Percentiles rank a stretch among this genome's conserved stretches.
phyloP scores from a whole-genome alignment of 1,140 invertebrate genomes.

The Sinella curviseta region DNA sequence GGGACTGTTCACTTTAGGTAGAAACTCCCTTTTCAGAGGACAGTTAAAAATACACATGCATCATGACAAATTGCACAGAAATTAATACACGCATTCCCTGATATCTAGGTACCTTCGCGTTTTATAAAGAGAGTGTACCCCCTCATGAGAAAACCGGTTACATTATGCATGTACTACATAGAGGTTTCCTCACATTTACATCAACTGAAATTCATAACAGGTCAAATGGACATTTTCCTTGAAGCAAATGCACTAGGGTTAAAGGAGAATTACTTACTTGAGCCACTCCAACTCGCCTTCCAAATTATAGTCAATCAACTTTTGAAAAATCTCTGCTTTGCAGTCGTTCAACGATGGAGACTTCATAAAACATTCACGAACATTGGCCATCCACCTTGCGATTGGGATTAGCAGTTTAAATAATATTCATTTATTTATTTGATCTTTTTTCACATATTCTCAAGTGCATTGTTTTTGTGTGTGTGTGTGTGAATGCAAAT shows the following conservation, averaged over 20 bases:
- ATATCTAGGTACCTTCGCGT: background rate
- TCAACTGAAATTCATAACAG: slow-evolving; percentile 38
- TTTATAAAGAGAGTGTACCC: background rate
- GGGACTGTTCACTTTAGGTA: slow-evolving; percentile 64
- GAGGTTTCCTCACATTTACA: slow-evolving; percentile 19
- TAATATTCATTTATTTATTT: no score
- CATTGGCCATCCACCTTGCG: slow-evolving; percentile 56
- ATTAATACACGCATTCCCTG: background rate
- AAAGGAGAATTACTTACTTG: slow-evolving; percentile 56
- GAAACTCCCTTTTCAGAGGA: slow-evolving; percentile 51
- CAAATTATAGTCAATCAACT: slow-evolving; percentile 58
- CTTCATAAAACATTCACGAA: slow-evolving; percentile 52
- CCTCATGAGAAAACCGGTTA: slow-evolving; percentile 2
- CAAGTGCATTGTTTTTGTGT: no score
- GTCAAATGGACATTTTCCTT: background rate
- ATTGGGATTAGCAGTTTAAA: no score
- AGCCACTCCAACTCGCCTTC: slow-evolving; percentile 67
- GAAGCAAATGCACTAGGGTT: background rate
- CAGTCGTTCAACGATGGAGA: slow-evolving; percentile 44
- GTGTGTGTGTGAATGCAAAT: slow-evolving; percentile 45
- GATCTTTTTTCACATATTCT: no score
- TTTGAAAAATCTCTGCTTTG: slow-evolving; percentile 44
- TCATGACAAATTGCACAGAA: background rate
- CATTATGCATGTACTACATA: slow-evolving; percentile 12
- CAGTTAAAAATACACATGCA: background rate